Base-by-base conservation (phyloP, 1,140 invertebrate genomes). In the Euborellia annulipes region DNA sequence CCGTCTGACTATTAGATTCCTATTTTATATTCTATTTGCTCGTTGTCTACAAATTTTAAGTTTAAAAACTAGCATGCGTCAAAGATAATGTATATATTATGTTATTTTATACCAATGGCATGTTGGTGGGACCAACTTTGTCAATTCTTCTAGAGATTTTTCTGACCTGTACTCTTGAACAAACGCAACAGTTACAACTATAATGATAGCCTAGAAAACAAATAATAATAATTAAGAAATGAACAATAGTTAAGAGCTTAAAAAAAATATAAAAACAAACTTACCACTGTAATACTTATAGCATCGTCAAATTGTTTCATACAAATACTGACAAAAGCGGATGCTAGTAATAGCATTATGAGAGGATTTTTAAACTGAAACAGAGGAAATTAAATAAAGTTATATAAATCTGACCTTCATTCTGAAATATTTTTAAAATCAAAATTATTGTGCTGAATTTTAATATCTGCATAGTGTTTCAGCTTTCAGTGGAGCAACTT, bases 111-210 rank as follows among this genome's bases (percentile, higher is more conserved):
- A 58, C 80, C 84, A 89, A 63, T 84, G 80, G 57, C 84, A 87
- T 53, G 82, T 72, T n/a, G 85, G 85, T 45, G 85, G 94, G 38
- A 98, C 92, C 42, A 98, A 70, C 70, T 98, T 98, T 51, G 88
- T 96, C n/a, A 99, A 68, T 66, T 95, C 93, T 64, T 98, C 85
- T 7, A 99, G 65, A n/a, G 94, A 97, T 66, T 98, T 95, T 67
- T 99, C 96, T n/a, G 95, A 98, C 51, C 94, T 76, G 66, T 97
- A 97, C 70, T 99, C 95, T 73, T 97, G 93, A 47, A 99, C 85
- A 71, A 99, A 99, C 37, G 94, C 96, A 19, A 99, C 96, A 2
- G 95, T 97, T 21, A 98, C 94, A 19, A 99, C 95, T 61, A 99
- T 99, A 44, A 86, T 71, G 52, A 89, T 87, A 21, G 85, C 85